Conservation (phyloP, 2,888 invertebrate genomes). For the Antitype chi region DNA sequence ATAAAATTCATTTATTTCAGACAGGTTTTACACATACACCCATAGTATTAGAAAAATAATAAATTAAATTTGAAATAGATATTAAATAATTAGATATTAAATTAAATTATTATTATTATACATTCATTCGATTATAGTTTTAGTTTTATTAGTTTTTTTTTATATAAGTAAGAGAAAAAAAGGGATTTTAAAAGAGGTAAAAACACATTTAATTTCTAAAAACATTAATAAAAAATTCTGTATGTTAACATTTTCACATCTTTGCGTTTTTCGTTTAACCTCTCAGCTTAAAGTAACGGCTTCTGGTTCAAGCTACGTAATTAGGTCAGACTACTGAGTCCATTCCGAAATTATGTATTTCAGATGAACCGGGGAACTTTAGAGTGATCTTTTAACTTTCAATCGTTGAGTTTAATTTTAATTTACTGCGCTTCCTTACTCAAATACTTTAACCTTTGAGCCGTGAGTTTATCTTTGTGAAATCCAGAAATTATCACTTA, state of each 20-base stretch:
- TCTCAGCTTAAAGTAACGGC: slow-evolving; percentile 17
- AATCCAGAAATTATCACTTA: background rate
- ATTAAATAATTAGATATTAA: no score
- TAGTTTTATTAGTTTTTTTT: no score
- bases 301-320: slow-evolving; percentile 27
- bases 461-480: background rate
- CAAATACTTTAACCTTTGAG: slow-evolving; percentile 16
- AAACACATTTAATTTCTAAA: background rate
- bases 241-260: background rate
- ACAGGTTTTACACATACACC: no score
- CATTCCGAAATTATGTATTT: slow-evolving; percentile 50
- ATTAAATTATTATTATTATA: no score
- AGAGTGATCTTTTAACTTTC: slow-evolving; percentile 55
- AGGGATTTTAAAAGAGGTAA: background rate
- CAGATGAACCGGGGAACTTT: slow-evolving; percentile 39
- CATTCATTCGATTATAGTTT: no score
- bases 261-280: slow-evolving; percentile 1
- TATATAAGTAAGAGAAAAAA: no score
- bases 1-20: no score
- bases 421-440: slow-evolving; percentile 28
- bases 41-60: no score
- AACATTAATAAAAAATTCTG: background rate
- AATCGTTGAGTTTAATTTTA: slow-evolving; percentile 42
- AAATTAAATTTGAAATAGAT: no score
- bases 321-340: slow-evolving; percentile 41